Evolutionary conservation across 2,113 vertebrate genomes (phyloP).

Genomic region (Brachirus orientalis): DNA sequence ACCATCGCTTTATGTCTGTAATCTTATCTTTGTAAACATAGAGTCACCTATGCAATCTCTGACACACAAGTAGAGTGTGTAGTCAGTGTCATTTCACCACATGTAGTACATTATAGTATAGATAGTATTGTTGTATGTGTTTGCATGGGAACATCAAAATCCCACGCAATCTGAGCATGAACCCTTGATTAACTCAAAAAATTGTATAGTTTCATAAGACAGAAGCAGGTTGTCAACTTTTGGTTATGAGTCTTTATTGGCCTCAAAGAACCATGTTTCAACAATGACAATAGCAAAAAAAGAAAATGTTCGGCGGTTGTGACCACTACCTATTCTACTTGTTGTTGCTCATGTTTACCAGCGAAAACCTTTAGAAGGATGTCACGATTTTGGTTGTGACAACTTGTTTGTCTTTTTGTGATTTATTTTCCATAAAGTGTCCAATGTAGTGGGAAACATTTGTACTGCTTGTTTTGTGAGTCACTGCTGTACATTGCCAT

Average conservation of each 20-base stretch:
- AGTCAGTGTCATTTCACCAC: no score
- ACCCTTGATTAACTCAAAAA: no score
- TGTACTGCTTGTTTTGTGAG: slow-evolving; percentile 4
- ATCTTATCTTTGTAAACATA: no score
- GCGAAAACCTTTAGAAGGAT: background rate
- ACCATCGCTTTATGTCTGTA: no score
- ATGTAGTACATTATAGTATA: no score
- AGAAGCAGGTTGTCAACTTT: slow-evolving; percentile 11
- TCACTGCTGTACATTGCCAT: slow-evolving; percentile 17
- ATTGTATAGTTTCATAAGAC: slow-evolving; percentile 3
- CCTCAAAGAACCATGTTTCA: slow-evolving; percentile 60
- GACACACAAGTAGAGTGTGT: no score
- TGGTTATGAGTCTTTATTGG: slow-evolving; percentile 69
- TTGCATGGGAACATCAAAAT: no score
- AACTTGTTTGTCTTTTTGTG: no score
- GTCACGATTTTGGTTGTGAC: no score
- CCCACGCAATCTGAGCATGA: no score
- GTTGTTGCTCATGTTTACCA: background rate
- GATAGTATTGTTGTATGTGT: no score
- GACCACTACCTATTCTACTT: slow-evolving; percentile 27
- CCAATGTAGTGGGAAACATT: background rate
- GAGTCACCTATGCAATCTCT: no score
- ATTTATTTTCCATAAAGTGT: slow-evolving; percentile 6
- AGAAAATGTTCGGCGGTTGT: slow-evolving; percentile 3
- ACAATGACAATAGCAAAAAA: slow-evolving; percentile 66